Evolutionary conservation across 2,113 vertebrate genomes (phyloP).

Genomic region (Sclerurus mexicanus): DNA sequence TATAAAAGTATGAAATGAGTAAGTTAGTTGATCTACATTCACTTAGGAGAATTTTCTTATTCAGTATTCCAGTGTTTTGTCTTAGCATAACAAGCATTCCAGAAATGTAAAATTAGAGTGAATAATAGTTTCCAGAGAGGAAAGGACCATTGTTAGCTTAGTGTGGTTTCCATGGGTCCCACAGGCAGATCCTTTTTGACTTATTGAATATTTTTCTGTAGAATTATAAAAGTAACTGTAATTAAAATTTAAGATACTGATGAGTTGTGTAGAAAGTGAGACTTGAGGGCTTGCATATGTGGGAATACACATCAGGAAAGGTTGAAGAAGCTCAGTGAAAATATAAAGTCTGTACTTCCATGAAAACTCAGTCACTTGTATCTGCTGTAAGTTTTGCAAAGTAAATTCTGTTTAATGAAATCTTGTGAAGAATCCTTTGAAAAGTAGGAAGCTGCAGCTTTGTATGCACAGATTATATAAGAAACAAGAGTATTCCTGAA

Average conservation of each 20-base stretch:
- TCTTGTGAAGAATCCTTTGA: not conserved
- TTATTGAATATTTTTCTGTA: not conserved
- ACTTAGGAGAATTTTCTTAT: not conserved
- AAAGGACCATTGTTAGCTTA: not conserved
- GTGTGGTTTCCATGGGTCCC: not conserved
- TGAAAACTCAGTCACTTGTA: not conserved
- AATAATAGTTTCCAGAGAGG: not conserved
- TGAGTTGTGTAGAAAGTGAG: not conserved
- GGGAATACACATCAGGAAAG: not conserved
- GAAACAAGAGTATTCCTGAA: not conserved
- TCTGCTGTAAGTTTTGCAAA: not conserved
- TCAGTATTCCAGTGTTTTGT: not conserved
- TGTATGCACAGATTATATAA: not conserved
- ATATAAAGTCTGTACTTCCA: not conserved
- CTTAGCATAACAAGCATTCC: not conserved
- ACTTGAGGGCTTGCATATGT: not conserved
- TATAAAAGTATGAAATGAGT: not conserved
- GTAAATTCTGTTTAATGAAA: not conserved
- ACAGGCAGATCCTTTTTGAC: not conserved
- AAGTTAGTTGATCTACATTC: not conserved
- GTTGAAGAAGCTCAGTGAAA: not conserved
- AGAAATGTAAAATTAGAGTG: not conserved
- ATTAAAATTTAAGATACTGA: not conserved
- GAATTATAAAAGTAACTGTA: not conserved
- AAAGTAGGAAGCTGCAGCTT: not conserved